Evolutionary conservation across 2,888 invertebrate species (phyloP), one percentile per base, ranked within the genome.

Genomic region (Vanessa cardui): DNA sequence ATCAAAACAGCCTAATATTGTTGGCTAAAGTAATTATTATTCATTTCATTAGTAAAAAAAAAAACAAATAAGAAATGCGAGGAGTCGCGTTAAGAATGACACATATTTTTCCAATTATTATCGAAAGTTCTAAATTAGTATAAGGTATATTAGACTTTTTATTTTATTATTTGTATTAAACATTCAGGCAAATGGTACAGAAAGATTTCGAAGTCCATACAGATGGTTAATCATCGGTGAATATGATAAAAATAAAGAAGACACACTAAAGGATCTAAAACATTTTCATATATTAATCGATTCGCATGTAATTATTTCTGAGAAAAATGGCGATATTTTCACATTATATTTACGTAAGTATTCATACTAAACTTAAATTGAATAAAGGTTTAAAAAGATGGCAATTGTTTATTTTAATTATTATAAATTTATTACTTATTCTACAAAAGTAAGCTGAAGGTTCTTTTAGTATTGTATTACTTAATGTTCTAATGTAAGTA

Each of bases 171-270:
- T 50, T 46, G 31, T 45, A 26, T 26, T 26, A 26, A 12, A 52
- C 61, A 56, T 72, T 77, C 69, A 87, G 89, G 86, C 81, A 12
- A 74, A 76, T 68, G 60, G 65, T 20, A 75, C 76, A n/a, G 77
- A 78, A 46, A 78, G 78, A 66, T 83, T 86, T 66, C 70, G 70
- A 15, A 82, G 77, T 63, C 82, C 84, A 5, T 80, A 82, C 66
- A 81, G 87, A 66, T 90, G 89, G 89, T 64, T 89, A 0, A 62
- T 89, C 21, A 67, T 89, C 33, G 76, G 74, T 45, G 75, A 75
- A 64, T 31, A 63, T 12, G 56, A 47, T 12, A 68, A 71, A 58
- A 69, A 74, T 2, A 70, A 58, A 16, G 45, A 68, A 26, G 62
- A 46, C 15, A 39, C 79, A 12, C 67, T 75, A 21, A 6, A 58